Conservation (phyloP, 2,888 invertebrate genomes). For the Polymixis flavicincta region DNA sequence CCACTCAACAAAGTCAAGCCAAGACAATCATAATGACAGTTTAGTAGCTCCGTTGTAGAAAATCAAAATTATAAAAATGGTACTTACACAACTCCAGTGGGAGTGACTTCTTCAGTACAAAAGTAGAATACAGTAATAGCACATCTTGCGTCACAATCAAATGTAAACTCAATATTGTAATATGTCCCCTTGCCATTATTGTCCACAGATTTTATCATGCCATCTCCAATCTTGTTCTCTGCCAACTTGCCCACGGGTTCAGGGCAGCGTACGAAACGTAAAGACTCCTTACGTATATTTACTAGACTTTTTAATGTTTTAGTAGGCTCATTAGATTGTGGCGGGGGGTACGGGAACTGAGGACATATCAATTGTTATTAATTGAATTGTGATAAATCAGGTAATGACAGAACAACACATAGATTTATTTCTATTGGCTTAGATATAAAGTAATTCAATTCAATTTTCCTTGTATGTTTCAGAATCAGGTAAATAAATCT, state of each 20-base stretch:
- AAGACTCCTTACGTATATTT: slow-evolving; percentile 98
- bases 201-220: slow-evolving; percentile 89
- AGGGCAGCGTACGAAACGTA: slow-evolving; percentile 95
- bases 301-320: slow-evolving; percentile 98
- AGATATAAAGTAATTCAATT: neutral
- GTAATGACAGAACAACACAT: slow-evolving; percentile 24
- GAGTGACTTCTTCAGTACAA: slow-evolving; percentile 97
- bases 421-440: neutral
- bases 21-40: neutral
- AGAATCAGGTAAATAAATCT: slow-evolving; percentile 6
- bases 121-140: slow-evolving; percentile 98
- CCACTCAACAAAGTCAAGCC: neutral
- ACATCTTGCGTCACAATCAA: slow-evolving; percentile 98
- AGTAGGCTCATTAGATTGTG: slow-evolving; percentile 98
- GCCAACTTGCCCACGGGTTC: slow-evolving; percentile 91
- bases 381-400: slow-evolving; percentile 54
- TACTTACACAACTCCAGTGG: slow-evolving; percentile 95
- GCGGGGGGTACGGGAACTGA: slow-evolving; percentile 99
- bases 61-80: slow-evolving; percentile 14
- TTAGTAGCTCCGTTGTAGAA: neutral
- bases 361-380: slow-evolving; percentile 57
- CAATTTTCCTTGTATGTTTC: slow-evolving; percentile 17
- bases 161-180: slow-evolving; percentile 99
- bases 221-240: slow-evolving; percentile 89
- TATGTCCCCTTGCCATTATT: slow-evolving; percentile 92